Evolutionary conservation across 2,797 vertebrate species (phyloP).

Genomic region (Denticeps clupeoides): DNA sequence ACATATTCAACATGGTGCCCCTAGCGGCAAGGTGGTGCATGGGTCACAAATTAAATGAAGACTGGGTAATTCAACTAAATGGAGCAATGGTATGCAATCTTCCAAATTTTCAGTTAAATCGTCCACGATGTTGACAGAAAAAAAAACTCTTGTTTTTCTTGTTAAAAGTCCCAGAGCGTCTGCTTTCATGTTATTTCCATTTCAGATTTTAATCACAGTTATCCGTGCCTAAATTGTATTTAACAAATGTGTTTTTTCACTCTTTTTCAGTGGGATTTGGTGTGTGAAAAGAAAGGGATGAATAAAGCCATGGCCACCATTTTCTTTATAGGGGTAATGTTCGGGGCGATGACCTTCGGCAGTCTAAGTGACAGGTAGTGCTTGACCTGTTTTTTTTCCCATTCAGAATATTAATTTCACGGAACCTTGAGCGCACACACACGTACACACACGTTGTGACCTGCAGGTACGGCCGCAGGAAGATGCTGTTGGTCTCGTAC

Average conservation of each 20-base stretch:
- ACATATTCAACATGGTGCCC: too few relatives aligned
- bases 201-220: neutral
- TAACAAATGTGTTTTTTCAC: neutral
- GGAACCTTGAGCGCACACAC: too few relatives aligned
- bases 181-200: neutral
- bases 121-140: too few relatives aligned
- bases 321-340: constrained; percentile 61
- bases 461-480: constrained; percentile 31
- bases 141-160: too few relatives aligned
- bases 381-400: neutral
- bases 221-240: too few relatives aligned
- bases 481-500: constrained; percentile 32
- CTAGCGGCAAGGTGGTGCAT: too few relatives aligned
- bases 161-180: too few relatives aligned
- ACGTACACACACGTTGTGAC: too few relatives aligned
- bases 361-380: constrained; percentile 56
- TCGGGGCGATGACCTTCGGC: constrained; percentile 52
- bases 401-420: neutral
- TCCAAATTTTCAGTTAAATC: too few relatives aligned
- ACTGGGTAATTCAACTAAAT: too few relatives aligned
- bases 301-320: constrained; percentile 50
- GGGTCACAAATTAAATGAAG: too few relatives aligned
- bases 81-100: too few relatives aligned
- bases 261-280: constrained; percentile 53
- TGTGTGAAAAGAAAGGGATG: constrained; percentile 51